These are phyloP conservation scores for Carapus acus DNA, from an alignment of 2,797 vertebrate species.

Conservation along the genomic window DNA sequence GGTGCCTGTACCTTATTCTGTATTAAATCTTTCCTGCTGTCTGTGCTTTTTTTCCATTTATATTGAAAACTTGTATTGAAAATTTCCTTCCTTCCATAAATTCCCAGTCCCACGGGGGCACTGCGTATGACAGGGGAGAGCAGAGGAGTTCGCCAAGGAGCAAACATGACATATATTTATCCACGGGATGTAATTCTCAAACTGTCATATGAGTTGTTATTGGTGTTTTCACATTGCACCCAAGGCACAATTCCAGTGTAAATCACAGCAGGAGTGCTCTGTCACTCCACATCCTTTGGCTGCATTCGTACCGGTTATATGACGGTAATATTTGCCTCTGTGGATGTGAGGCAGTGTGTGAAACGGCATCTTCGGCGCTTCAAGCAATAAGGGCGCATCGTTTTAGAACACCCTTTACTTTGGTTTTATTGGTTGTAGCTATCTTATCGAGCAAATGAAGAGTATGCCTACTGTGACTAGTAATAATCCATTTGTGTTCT, in stretches of 20 bases:
- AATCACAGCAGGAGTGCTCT: constrained; percentile 12
- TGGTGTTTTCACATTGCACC: constrained; percentile 56
- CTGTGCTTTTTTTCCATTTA: constrained; percentile 6
- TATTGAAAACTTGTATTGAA: constrained; percentile 26
- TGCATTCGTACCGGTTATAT: constrained; percentile 26
- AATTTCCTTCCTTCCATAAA: constrained; percentile 32
- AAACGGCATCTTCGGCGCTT: constrained; percentile 48
- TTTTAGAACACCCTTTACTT: constrained; percentile 17
- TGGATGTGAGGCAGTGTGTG: constrained; percentile 44
- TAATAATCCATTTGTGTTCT: neutral
- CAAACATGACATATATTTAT: constrained; percentile 44
- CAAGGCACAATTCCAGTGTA: constrained; percentile 42
- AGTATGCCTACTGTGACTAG: constrained; percentile 17
- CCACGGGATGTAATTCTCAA: constrained; percentile 45
- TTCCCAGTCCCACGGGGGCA: constrained; percentile 22
- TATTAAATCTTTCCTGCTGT: constrained; percentile 18
- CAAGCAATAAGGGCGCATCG: constrained; percentile 24
- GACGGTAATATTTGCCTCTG: constrained; percentile 37
- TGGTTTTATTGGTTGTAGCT: constrained; percentile 41
- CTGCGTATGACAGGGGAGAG: constrained; percentile 5
- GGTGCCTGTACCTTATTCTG: too few species aligned
- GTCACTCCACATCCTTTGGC: constrained; percentile 29
- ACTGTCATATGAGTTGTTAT: constrained; percentile 45
- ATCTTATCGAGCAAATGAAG: constrained; percentile 16
- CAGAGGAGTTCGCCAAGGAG: constrained; percentile 37